Conservation (phyloP, 2,113 vertebrate species). For the Micronycteris hirsuta region DNA sequence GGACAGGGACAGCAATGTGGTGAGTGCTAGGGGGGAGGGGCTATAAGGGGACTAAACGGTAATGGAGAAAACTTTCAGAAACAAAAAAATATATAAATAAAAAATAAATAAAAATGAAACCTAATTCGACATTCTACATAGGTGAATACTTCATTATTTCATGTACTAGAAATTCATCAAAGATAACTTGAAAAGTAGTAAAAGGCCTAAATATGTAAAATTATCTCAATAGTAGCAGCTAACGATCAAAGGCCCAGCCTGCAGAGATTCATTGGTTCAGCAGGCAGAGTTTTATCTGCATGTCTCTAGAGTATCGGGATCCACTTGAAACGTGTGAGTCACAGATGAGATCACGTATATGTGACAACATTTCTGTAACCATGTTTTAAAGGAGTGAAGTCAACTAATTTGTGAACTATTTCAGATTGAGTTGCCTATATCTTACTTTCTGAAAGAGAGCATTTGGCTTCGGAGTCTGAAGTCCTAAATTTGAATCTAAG, state of each 20-base stretch:
- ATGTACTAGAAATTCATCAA: not conserved
- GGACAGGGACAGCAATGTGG: no score
- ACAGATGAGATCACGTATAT: fast-evolving
- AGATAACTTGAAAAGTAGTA: not conserved
- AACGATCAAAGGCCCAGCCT: not conserved
- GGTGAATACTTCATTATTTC: not conserved
- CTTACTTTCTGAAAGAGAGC: not conserved
- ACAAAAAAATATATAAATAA: no score
- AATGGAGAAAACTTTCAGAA: no score
- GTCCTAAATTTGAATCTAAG: not conserved
- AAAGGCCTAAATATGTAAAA: not conserved
- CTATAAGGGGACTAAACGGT: no score
- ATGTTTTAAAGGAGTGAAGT: fast-evolving
- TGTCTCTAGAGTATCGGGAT: not conserved
- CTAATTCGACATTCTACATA: not conserved
- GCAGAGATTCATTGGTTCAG: fast-evolving
- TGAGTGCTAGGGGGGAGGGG: no score
- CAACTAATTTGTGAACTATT: not conserved
- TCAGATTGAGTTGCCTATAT: not conserved
- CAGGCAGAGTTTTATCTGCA: fast-evolving
- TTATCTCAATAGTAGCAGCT: not conserved
- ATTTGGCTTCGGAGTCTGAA: not conserved
- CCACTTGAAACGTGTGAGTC: not conserved
- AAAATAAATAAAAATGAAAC: not conserved
- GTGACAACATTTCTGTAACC: no score